Base-by-base conservation (phyloP, 2,888 invertebrate genomes). In the Enchytraeus crypticus region DNA sequence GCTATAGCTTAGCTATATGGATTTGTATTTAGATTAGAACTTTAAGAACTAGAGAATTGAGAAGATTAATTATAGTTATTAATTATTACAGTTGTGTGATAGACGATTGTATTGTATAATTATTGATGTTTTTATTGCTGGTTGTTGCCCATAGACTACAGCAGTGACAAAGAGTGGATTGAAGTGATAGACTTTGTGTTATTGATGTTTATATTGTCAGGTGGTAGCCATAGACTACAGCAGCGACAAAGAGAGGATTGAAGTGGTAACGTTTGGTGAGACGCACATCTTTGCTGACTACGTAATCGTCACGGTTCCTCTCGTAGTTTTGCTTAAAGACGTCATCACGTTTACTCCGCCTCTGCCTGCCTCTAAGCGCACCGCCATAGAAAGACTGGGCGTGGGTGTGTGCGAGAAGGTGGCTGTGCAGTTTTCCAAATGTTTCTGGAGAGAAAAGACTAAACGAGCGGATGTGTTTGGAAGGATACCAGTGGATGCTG, bases 341-440 rank as follows among this genome's bases (percentile, higher is more conserved):
- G 53, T 54, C 8, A 71, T 81, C 3, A 59, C 69, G 27, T 82
- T 82, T 68, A 65, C 60, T 1, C 82, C 82, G 2, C 63, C 70
- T 1, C 70, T 82, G 11, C 80, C 82, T 0, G 68, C 73, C 1
- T 55, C 65, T 11, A 82, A 82, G 64, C 57, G 61, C 2, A 66
- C 72, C 18, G 80, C 81, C 1, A 72, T 82, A 5, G 57, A 69
- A 0, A 63, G 69, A 14, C 70, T 82, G 4, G 81, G 81, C 0
- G 74, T 77, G 53, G 82, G 81, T 3, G 64, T 74, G 27, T 77
- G 81, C 43, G 82, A 83, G 66, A 82, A 82, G 74, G 73, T 81
- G 18, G 74, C 76, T 0, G 69, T 82, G 51, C 70, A 75, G 63
- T 82, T 82, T 67, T 69, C 74, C 2, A 68, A 68, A 14, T 72